Base-by-base conservation (phyloP, 1,140 invertebrate genomes). In the Bombus consobrinus region DNA sequence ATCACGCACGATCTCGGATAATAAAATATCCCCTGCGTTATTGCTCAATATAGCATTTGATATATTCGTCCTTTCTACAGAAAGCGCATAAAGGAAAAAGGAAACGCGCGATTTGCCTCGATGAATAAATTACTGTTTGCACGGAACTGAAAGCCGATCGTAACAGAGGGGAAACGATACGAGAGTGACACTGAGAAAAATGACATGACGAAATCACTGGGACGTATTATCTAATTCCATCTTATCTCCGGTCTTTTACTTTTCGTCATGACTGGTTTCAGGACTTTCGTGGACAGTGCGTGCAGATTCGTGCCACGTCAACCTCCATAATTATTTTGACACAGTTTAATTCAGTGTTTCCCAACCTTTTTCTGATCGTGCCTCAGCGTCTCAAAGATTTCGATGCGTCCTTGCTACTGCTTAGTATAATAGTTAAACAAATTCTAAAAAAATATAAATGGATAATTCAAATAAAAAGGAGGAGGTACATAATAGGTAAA, bases 191-290 rank as follows among this genome's bases (percentile, higher is more conserved):
- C 25, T n/a, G n/a, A 62, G 32, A 69, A 79, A 85, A 78, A 74
- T 43, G 62, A 47, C 34, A 25, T 43, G 59, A 41, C 62, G 78
- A 78, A 47, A 69, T 62, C 69, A 75, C 77, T 39, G 57, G 32
- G 32, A 37, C 43, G 72, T 15, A 85, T 90, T 87, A 90, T 90
- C 47, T 53, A 53, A 53, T 53, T 53, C 47, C 47, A 53, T 53
- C 89, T 90, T 89, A 87, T 87, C 68, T 83, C 28, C 53, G 59
- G 59, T 79, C 71, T 69, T 68, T 89, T 87, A 80, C 88, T 87
- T 89, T 87, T 88, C 80, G 82, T n/a, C 53, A 41, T 37, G 78
- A 89, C 88, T 89, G 89, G 89, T 90, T 87, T 53, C 77, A 39
- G 77, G 59, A 73, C 81, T 88, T 82, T 43, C 69, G 41, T 73